Evolutionary conservation across 2,888 invertebrate species (phyloP).

Genomic region (Nephrocerus scutellatus): DNA sequence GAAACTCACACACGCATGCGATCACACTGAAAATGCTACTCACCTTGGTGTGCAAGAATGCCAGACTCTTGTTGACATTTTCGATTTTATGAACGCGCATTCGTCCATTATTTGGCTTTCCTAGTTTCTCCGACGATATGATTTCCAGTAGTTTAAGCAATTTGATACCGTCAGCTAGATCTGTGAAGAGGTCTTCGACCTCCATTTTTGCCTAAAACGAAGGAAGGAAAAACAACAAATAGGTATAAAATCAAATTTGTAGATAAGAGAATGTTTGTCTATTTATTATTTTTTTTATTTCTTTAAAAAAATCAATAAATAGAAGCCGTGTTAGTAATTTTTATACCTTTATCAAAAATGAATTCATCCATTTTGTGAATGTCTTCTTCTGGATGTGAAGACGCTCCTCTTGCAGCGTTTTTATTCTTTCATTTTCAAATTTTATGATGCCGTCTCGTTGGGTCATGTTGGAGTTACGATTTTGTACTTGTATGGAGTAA

Average conservation of each 20-base stretch:
- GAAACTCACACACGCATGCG: slow-evolving; percentile 7
- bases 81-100: slow-evolving; percentile 99
- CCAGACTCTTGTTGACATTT: slow-evolving; percentile 95
- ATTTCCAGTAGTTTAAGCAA: slow-evolving; percentile 91
- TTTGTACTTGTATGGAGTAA: slow-evolving; percentile 58
- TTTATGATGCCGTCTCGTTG: slow-evolving; percentile 85
- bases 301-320: neutral
- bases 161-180: slow-evolving; percentile 92
- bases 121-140: slow-evolving; percentile 95
- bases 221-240: slow-evolving; percentile 4
- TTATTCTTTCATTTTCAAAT: slow-evolving; percentile 94
- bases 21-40: slow-evolving; percentile 25
- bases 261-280: slow-evolving; percentile 1
- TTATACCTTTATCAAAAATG: slow-evolving; percentile 82
- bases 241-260: slow-evolving; percentile 2
- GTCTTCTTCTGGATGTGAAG: slow-evolving; percentile 99
- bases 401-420: slow-evolving; percentile 94
- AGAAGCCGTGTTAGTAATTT: slow-evolving; percentile 4
- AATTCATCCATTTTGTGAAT: slow-evolving; percentile 99
- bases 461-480: slow-evolving; percentile 64
- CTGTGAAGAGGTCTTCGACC: slow-evolving; percentile 93
- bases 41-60: slow-evolving; percentile 91
- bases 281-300: neutral
- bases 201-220: slow-evolving; percentile 91
- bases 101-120: slow-evolving; percentile 90